These are phyloP conservation scores for Pseudochirops cupreus DNA, from an alignment of 2,797 vertebrate species.

Conservation along the genomic window DNA sequence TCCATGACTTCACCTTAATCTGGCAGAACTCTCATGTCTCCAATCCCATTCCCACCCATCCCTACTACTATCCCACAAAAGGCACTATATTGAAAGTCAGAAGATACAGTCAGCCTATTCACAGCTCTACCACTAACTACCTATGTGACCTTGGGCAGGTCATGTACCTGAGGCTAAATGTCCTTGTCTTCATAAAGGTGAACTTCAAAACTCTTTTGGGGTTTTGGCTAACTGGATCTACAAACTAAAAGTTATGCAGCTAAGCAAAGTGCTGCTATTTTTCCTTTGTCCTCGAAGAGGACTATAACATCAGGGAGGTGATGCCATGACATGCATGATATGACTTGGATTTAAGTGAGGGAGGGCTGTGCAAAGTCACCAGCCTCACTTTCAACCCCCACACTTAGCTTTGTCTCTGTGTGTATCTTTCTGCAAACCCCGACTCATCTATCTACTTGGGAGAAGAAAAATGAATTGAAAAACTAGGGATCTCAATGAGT, in stretches of 20 bases:
- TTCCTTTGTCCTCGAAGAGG: no score
- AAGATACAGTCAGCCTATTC: background rate
- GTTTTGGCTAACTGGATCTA: background rate
- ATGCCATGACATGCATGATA: no score
- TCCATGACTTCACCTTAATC: background rate
- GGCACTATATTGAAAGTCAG: background rate
- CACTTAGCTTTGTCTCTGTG: background rate
- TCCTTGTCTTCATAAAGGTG: background rate
- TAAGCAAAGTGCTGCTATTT: background rate
- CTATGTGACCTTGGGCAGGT: background rate
- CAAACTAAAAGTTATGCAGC: background rate
- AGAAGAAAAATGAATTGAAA: background rate
- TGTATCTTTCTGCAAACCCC: background rate
- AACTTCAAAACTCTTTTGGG: background rate
- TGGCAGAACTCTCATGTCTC: background rate
- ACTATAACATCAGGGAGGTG: no score
- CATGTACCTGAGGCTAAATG: background rate
- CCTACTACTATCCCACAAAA: background rate
- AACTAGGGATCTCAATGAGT: background rate
- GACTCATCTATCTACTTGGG: background rate
- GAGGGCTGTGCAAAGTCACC: no score
- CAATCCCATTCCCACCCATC: background rate
- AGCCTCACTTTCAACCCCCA: no score
- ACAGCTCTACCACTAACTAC: background rate
- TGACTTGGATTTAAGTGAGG: no score